Conservation (phyloP, 37 sponge, comb jelly and placozoan genomes). For the Halichondria panicea region DNA sequence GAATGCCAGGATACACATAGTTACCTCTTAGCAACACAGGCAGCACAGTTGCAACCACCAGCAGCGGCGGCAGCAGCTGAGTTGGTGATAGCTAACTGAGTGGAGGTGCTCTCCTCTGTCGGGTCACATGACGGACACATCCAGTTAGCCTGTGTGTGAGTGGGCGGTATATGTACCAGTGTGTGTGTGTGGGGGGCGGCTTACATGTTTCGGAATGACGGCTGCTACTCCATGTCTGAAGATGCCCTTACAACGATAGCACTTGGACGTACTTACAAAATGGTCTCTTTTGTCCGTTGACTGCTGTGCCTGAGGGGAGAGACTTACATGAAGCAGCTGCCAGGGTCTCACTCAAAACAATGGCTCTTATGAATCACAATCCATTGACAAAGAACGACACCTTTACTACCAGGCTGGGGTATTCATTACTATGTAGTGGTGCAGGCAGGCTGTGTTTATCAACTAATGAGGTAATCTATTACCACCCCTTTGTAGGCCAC, state of each 20-base stretch:
- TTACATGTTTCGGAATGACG: not conserved
- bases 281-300: slow-evolving; percentile 11
- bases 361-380: no score
- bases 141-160: slow-evolving; percentile 26
- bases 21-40: slow-evolving; percentile 70
- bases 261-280: slow-evolving; percentile 49
- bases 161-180: not conserved
- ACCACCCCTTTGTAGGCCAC: no score
- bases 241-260: slow-evolving; percentile 38
- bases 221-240: slow-evolving; percentile 26
- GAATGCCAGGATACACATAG: not conserved
- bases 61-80: not conserved
- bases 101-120: not conserved
- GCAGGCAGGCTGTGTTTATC: no score
- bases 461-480: not conserved
- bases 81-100: slow-evolving; percentile 1
- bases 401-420: no score
- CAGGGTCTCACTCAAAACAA: no score
- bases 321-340: not conserved
- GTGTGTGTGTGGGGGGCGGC: not conserved
- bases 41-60: slow-evolving; percentile 68
- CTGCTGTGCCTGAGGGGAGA: slow-evolving; percentile 12
- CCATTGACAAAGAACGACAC: no score
- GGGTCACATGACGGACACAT: slow-evolving; percentile 41
- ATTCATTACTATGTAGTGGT: no score